Evolutionary conservation across 2,113 vertebrate species (phyloP), one percentile per base, ranked within the genome.

Genomic region (Nesospiza acunhae): DNA sequence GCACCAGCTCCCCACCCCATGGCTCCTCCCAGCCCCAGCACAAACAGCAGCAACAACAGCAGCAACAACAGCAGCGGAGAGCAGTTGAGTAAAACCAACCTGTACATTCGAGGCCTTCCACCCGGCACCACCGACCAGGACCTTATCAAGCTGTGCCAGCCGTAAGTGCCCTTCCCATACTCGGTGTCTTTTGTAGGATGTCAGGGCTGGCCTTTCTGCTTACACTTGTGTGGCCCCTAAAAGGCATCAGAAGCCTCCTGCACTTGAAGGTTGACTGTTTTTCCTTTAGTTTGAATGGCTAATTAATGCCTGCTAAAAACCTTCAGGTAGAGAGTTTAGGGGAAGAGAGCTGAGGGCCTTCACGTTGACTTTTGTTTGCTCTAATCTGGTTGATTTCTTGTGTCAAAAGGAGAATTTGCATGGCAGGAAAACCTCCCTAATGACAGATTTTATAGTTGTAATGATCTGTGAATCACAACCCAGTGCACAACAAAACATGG

Each of bases 21-120:
- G 99, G 99, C 99, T 98, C 99, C 99, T 98, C 99, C 99, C 98
- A 99, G 99, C 98, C 99, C 99, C 96, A 99, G 99, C 98, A 99
- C 99, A 98, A 99, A 99, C 98, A 99, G 99, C 98, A 98, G 97
- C 98, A 98, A 98, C 98, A 98, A 98, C 98, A 99, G 98, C 98
- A 99, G 98, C 98, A 98, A 96, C 77, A 99, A 98, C 98, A 98
- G 98, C 78, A 98, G 98, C 8, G 98, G 98, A 74, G 99, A 99
- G 97, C 99, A 99, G 98, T 98, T 99, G 98, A 99, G 99, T 98
- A 99, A 99, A 99, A 99, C 99, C 97, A 99, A 99, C 98, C 98
- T 99, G 97, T 99, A 99, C 94, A 99, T 99, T 95, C 98, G 99
- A 96, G 99, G 99, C 97, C 99, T 99, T 97, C 99, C 99, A 28